Evolutionary conservation across 2,113 vertebrate genomes (phyloP).

Genomic region (Pionites leucogaster): DNA sequence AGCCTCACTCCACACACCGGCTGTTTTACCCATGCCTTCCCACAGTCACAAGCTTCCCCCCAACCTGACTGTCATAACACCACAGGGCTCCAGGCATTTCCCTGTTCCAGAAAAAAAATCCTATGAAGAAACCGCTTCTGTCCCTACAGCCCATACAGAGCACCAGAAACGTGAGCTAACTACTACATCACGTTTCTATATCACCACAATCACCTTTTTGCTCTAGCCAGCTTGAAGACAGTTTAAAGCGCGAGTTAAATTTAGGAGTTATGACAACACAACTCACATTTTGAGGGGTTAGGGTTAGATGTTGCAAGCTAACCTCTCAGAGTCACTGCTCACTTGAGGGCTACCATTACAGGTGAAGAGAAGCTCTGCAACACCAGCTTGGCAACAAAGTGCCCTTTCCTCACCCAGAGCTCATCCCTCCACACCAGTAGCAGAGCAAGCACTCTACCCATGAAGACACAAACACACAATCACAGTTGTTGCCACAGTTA

Average conservation of each 20-base stretch:
- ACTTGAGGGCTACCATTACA: fast-evolving
- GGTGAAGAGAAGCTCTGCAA: background rate
- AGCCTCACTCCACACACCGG: fast-evolving
- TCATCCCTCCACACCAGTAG: background rate
- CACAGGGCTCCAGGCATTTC: background rate
- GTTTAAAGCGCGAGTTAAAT: background rate
- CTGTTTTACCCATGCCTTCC: background rate
- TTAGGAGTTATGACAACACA: background rate
- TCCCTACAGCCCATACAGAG: background rate
- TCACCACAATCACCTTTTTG: background rate
- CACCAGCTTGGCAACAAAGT: background rate
- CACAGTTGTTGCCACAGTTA: background rate
- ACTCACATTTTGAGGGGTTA: background rate
- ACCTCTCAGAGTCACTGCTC: background rate
- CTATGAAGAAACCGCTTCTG: background rate
- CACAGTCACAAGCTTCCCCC: background rate
- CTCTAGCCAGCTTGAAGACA: background rate
- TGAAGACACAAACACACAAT: background rate
- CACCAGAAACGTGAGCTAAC: background rate
- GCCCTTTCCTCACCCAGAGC: background rate
- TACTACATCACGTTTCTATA: background rate
- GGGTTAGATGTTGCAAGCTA: background rate
- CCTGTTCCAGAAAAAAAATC: background rate
- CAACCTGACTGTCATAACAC: fast-evolving
- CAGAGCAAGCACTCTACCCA: background rate